Conservation (phyloP, 1,140 invertebrate genomes). For the Phenacoccus solenopsis region DNA sequence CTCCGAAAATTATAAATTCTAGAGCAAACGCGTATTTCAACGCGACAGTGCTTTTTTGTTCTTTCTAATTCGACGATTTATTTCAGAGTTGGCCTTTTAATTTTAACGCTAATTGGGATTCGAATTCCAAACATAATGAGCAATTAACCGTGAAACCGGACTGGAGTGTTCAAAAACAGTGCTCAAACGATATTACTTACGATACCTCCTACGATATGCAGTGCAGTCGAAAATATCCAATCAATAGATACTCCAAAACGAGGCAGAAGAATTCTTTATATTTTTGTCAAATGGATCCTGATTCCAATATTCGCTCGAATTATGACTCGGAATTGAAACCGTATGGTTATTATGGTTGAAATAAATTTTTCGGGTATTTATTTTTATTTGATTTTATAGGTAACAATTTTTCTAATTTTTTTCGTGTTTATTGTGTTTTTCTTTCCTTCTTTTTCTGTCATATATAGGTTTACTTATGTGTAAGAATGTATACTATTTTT, state of each 20-base stretch:
- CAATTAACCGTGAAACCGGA: neutral
- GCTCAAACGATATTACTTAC: neutral
- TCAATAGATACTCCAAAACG: neutral
- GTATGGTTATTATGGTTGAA: neutral
- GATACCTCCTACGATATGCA: neutral
- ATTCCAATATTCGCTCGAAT: neutral
- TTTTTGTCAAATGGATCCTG: neutral
- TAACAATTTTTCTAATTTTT: no score
- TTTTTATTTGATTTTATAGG: no score
- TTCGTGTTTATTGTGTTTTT: no score
- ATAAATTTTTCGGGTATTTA: no score
- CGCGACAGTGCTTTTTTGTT: no score
- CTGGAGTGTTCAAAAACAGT: neutral
- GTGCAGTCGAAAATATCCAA: neutral
- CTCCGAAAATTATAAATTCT: no score
- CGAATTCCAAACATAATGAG: neutral
- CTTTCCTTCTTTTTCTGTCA: no score
- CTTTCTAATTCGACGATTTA: neutral
- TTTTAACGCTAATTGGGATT: conserved; percentile 5
- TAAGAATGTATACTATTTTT: no score
- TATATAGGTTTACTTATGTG: no score
- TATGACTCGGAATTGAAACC: neutral
- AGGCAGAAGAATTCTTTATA: neutral
- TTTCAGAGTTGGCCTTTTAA: conserved; percentile 8
- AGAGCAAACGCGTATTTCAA: no score